Base-by-base conservation (phyloP, 2,113 vertebrate species). In the Vireo altiloquus region DNA sequence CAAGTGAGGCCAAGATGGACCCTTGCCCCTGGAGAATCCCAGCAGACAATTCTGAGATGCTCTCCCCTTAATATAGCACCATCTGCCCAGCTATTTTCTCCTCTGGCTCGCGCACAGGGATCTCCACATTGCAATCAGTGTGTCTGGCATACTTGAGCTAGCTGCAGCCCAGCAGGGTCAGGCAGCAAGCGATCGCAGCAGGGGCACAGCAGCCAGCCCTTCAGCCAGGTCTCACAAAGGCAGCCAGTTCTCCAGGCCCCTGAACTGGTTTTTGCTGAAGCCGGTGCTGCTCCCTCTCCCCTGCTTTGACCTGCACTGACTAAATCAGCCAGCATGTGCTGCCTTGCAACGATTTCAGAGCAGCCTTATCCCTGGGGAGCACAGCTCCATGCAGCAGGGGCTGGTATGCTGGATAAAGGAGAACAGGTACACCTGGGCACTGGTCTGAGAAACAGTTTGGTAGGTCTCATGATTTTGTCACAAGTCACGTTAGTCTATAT, bases 61-160 rank as follows among this genome's bases (percentile, higher is more conserved):
- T 92, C 49, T 92, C 40, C 88, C 68, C 94, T 96, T 96, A 96
- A 96, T 95, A 93, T 96, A 96, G 95, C 88, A 90, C 88, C 92
- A 94, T 92, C 90, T 96, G 93, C 85, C 82, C 68, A 31, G 85
- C 79, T 97, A 95, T 97, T 95, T 95, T 96, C 92, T 96, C 87
- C 85, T 15, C 90, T 92, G 95, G 95, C 92, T 94, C 4, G 0
- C 35, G 1, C 52, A 47, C 82, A 93, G 94, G 74, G 90, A 86
- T 90, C 92, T 93, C 95, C 94, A 78, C 90, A 21, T 91, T 91
- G 71, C 92, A 81, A 75, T 90, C 92, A 20, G 92, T 82, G 14
- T 77, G 91, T 90, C 86, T 91, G 91, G 94, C 92, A 96, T 96
- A 52, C 91, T 94, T 92, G 71, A 92, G 94, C 82, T 89, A 80